Base-by-base conservation (phyloP, 2,113 vertebrate genomes). In the Lucifuga dentata region DNA sequence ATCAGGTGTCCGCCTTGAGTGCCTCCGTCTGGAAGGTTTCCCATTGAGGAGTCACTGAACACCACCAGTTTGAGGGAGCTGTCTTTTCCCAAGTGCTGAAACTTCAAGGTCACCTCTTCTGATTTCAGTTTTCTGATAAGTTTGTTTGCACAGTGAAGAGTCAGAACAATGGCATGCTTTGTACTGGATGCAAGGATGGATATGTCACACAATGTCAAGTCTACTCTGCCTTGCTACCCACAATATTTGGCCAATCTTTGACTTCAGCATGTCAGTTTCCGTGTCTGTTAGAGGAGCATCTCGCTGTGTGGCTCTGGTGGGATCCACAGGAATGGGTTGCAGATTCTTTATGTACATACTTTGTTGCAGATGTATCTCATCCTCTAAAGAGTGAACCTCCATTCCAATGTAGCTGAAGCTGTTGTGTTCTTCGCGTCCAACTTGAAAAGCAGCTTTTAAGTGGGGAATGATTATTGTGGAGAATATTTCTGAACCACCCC, bases 241-340 rank as follows among this genome's bases (percentile, higher is more conserved):
- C 39, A 72, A 5, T 19, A 74, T n/a, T n/a, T n/a, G 70, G 5
- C 32, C 38, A 33, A 59, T 64, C 36, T 73, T 79, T 23, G 36
- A 52, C 11, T 39, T 52, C 2, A 59, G 20, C 24, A 33, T 11
- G 33, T 45, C 40, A 12, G 8, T 35, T 35, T 62, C 17, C 17
- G 1, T 43, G 0, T 66, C 43, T 46, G 39, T 59, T 3, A 43
- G 2, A 33, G 39, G 11, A 36, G 36, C 20, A 1, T 57, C 29
- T 43, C 2, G 0, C 2, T 67, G 53, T 15, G n/a, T n/a, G n/a
- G n/a, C n/a, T n/a, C n/a, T n/a, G n/a, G n/a, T n/a, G n/a, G n/a
- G n/a, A n/a, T n/a, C n/a, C n/a, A n/a, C n/a, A n/a, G n/a, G n/a
- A n/a, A n/a, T n/a, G n/a, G n/a, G n/a, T n/a, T n/a, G n/a, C n/a